A percentile compares a stretch with the other conserved stretches of the same genome.
Evolutionary conservation across 2,888 invertebrate species (phyloP).

Genomic region (Malthinus flaveolus): DNA sequence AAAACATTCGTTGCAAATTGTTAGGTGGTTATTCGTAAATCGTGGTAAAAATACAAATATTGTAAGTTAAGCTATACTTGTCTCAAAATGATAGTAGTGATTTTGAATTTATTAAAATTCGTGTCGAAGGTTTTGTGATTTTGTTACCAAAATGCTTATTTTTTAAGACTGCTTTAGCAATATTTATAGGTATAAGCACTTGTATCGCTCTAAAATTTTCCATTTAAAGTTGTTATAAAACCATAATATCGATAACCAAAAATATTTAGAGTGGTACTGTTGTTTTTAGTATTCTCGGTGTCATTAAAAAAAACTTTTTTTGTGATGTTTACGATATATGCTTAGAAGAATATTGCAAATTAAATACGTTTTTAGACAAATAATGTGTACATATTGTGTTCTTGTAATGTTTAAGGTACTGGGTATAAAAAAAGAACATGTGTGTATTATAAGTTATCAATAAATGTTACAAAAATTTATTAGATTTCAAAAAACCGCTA

Average conservation of each 20-base stretch:
- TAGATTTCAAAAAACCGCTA: no score
- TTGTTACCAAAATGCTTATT: constrained; percentile 9
- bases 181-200: constrained; percentile 1
- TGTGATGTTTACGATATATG: constrained; percentile 1
- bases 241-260: neutral
- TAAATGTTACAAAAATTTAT: constrained; percentile 42
- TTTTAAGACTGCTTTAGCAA: constrained; percentile 21
- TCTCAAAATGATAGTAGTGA: neutral
- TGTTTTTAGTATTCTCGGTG: constrained; percentile 4
- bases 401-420: constrained; percentile 27
- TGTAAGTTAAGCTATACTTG: neutral
- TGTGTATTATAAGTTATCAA: constrained; percentile 43
- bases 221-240: neutral
- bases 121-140: constrained; percentile 3
- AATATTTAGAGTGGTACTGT: neutral
- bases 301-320: constrained; percentile 2
- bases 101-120: neutral
- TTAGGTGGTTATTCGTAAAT: constrained; percentile 5
- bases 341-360: constrained; percentile 6
- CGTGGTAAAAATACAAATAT: constrained; percentile 3
- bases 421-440: constrained; percentile 28
- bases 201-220: neutral
- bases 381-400: constrained; percentile 26
- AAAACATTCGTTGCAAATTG: neutral
- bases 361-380: constrained; percentile 13